Evolutionary conservation across 2,888 invertebrate genomes (phyloP).

Genomic region (Argynnis bischoffii): DNA sequence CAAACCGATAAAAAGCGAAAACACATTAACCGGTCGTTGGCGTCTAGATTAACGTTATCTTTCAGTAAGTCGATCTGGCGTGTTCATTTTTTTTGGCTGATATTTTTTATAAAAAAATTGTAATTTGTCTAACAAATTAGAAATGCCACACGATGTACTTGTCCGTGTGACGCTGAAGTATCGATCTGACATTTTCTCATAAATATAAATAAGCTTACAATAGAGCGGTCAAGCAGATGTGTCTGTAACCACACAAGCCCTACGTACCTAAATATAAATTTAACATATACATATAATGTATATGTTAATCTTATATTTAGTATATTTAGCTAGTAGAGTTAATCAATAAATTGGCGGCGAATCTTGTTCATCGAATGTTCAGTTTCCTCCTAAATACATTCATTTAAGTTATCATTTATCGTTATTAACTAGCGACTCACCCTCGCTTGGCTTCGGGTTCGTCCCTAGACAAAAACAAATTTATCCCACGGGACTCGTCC

Average conservation of each 20-base stretch:
- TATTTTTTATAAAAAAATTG: not conserved
- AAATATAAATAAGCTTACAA: slow-evolving; percentile 18
- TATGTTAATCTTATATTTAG: too few species aligned
- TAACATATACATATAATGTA: not conserved
- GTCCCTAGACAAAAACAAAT: too few species aligned
- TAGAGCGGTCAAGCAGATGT: slow-evolving; percentile 15
- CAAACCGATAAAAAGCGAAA: slow-evolving; percentile 30
- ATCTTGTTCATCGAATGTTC: too few species aligned
- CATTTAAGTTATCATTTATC: too few species aligned
- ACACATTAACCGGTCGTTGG: slow-evolving; percentile 29
- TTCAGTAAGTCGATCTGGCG: slow-evolving; percentile 17
- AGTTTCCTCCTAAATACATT: too few species aligned
- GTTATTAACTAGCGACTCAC: too few species aligned
- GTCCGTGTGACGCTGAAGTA: not conserved
- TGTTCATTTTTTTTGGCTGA: not conserved
- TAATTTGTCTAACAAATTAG: not conserved
- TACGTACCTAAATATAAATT: slow-evolving; percentile 9
- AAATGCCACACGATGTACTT: not conserved
- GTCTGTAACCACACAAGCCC: slow-evolving; percentile 9
- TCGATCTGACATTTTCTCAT: slow-evolving; percentile 18
- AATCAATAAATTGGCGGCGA: too few species aligned
- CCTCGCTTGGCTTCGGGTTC: too few species aligned
- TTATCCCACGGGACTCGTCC: too few species aligned
- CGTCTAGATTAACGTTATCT: slow-evolving; percentile 24
- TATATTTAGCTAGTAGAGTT: too few species aligned